These are phyloP conservation scores for Grus americana DNA, from an alignment of 2,113 vertebrate genomes.

Conservation along the genomic window DNA sequence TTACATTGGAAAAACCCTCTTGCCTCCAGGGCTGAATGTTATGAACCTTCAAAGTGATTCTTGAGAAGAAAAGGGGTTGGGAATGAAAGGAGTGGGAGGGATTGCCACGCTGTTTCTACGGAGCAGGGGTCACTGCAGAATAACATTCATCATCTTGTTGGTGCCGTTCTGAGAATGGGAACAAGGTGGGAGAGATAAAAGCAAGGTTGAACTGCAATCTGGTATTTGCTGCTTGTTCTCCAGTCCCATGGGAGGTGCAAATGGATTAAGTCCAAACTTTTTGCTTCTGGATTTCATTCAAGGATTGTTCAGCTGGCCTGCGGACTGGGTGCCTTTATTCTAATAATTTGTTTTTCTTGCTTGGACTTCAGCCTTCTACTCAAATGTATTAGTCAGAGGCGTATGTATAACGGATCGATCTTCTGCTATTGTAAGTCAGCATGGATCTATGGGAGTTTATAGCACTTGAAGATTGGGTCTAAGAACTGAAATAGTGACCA, in stretches of 20 bases:
- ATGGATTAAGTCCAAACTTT: constrained; percentile 11
- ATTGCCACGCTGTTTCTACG: not conserved
- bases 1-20: constrained; percentile 69
- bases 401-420: not conserved
- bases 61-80: constrained; percentile 48
- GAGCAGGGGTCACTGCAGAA: constrained; percentile 47
- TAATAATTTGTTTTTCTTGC: not conserved
- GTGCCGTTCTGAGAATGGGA: constrained; percentile 19
- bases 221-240: constrained; percentile 9
- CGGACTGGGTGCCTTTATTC: not conserved
- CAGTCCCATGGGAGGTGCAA: not conserved
- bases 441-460: not conserved
- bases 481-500: not conserved
- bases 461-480: not conserved
- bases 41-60: constrained; percentile 62
- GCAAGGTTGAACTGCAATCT: not conserved
- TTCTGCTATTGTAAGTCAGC: not conserved
- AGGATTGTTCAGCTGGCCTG: constrained; percentile 11
- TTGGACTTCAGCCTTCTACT: not conserved
- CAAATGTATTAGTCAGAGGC: not conserved
- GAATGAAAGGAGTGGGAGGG: constrained; percentile 44
- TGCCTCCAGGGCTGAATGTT: constrained; percentile 65
- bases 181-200: constrained; percentile 64
- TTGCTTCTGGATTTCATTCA: constrained; percentile 34
- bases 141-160: constrained; percentile 61